Evolutionary conservation across 2,113 vertebrate species (phyloP), one percentile per base, ranked within the genome.

Genomic region (Zosterops pallidus): DNA sequence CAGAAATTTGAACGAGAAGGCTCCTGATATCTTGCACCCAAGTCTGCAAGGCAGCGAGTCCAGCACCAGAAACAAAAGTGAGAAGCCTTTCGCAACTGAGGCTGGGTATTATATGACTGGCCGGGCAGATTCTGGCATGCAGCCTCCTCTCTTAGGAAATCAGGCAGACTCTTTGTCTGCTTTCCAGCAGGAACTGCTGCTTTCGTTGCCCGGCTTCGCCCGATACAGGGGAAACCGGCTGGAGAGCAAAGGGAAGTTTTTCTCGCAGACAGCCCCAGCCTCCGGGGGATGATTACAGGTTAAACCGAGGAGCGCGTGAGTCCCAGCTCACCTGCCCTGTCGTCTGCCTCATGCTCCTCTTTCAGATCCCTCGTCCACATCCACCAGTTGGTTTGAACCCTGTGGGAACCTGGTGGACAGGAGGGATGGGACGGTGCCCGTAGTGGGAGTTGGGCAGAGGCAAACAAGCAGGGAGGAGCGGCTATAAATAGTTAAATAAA

Each of bases 91-190:
- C 59, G 29, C 95, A 98, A 98, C 88, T 1, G 4, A 77, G 63
- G 50, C 71, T 56, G 82, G 93, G 91, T 90, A 81, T 97, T 95
- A 62, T 60, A 46, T 83, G 96, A 95, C 92, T 77, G 92, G 94
- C 95, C 9, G 4, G 63, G 78, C 49, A 75, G 90, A 96, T 96
- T 83, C 97, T 98, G 98, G 97, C 98, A 97, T 56, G 63, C 26
- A 19, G 91, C 95, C 78, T 57, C 52, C 67, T 91, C 95, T 96
- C 90, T 98, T 97, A 97, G 97, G 97, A 98, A 98, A 98, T 96
- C 96, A 50, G 89, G 97, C 95, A 98, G 97, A 96, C 97, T 76
- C 97, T 97, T 97, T 97, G 97, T 98, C 97, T 98, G 89, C 96
- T 95, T 95, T 97, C 96, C 93, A 96, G 95, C 97, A 96, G 97